phyloP scores from a whole-genome alignment of 2,888 invertebrate species.

The Drosophila austrosaltans region DNA sequence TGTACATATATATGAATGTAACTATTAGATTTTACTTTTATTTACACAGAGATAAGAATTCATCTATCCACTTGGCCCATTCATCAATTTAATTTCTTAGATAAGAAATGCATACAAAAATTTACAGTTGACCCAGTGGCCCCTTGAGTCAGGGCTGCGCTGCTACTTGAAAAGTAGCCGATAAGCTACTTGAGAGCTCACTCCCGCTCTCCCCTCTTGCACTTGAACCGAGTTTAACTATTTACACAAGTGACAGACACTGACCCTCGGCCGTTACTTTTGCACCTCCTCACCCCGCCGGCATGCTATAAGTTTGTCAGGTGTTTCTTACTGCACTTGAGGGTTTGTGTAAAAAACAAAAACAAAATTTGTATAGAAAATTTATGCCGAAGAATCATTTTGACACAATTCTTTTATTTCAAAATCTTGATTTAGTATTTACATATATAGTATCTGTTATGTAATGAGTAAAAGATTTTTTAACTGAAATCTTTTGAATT shows the following conservation, averaged over 20 bases:
- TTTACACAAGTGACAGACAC: conserved; percentile 3
- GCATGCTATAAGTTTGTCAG: neutral
- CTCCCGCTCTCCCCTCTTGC: neutral
- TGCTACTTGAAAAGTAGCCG: neutral
- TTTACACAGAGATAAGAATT: conserved; percentile 13
- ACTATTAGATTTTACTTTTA: conserved; percentile 45
- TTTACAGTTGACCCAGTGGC: neutral
- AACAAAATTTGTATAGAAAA: neutral
- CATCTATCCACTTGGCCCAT: conserved; percentile 2
- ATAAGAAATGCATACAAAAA: neutral
- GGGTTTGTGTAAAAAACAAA: neutral
- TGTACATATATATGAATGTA: conserved; percentile 43
- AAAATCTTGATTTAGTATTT: neutral
- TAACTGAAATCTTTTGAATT: too few relatives aligned
- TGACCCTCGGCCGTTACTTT: neutral
- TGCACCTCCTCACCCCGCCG: neutral
- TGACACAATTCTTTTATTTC: neutral
- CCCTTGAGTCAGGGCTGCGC: neutral
- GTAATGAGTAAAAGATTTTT: too few relatives aligned
- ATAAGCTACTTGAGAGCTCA: neutral
- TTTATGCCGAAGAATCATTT: too few relatives aligned
- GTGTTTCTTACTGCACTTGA: conserved; percentile 1
- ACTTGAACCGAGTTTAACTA: neutral
- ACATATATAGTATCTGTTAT: too few relatives aligned
- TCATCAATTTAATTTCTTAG: neutral